phyloP scores from a whole-genome alignment of 2,888 invertebrate species.

The Polylopha cassiicola region DNA sequence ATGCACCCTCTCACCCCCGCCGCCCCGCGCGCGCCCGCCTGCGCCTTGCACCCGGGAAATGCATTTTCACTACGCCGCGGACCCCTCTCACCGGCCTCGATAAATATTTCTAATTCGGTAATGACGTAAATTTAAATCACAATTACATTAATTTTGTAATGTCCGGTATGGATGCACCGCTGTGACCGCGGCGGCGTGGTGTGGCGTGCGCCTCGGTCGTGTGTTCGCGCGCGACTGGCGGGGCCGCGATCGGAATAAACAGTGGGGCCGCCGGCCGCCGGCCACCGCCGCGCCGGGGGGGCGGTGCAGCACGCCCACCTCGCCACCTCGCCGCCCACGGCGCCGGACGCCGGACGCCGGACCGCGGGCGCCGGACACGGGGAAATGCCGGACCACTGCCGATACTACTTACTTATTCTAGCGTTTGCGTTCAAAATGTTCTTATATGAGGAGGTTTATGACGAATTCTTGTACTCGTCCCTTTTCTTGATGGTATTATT shows the following conservation, averaged over 20 bases:
- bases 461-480: no score
- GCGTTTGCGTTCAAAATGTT: slow-evolving; percentile 22
- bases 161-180: slow-evolving; percentile 69
- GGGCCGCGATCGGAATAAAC: slow-evolving; percentile 69
- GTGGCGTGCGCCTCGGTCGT: slow-evolving; percentile 64
- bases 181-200: slow-evolving; percentile 44
- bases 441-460: no score
- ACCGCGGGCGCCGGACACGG: slow-evolving; percentile 20
- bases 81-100: slow-evolving; percentile 42
- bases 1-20: slow-evolving; percentile 81
- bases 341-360: slow-evolving; percentile 30
- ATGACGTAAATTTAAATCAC: slow-evolving; percentile 4
- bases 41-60: slow-evolving; percentile 72
- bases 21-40: slow-evolving; percentile 69
- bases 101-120: not conserved
- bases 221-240: slow-evolving; percentile 74
- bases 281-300: slow-evolving; percentile 45
- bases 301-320: slow-evolving; percentile 67
- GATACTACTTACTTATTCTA: slow-evolving; percentile 29
- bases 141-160: slow-evolving; percentile 42
- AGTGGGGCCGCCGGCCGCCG: slow-evolving; percentile 59
- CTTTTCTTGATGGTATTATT: no score
- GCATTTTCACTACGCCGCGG: slow-evolving; percentile 59
- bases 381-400: slow-evolving; percentile 30
- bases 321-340: slow-evolving; percentile 58